Evolutionary conservation across 1,140 invertebrate genomes (phyloP), one percentile per base, ranked within the genome.

Genomic region (Chironomus tepperi): DNA sequence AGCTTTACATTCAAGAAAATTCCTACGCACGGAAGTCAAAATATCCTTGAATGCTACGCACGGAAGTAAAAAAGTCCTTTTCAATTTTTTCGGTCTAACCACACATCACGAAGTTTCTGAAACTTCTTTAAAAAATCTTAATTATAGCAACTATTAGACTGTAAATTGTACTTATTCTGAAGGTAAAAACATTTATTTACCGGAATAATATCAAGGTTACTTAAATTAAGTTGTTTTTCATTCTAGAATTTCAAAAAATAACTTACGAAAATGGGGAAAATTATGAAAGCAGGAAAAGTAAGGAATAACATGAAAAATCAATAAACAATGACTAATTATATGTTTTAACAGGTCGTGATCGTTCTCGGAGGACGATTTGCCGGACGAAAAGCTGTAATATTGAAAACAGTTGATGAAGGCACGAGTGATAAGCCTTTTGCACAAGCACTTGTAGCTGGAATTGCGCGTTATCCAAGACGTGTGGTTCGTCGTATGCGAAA

Each of bases 401-500:
- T 99, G 74, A 97, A 95, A 85, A 97, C 94, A 80, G 96, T 92
- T 81, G 98, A 99, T 84, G 97, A 99, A 81, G 97, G 97, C 7
- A 96, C 94, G n/a, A 86, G 90, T 9, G 97, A 99, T 76, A 97
- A 96, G 83, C 93, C 93, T 73, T 99, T 98, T 83, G 94, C 94
- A 73, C 97, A 99, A 85, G 97, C 97, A 75, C 86, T 99, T 75
- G 93, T 99, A 75, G 97, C 96, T 82, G 98, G 98, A 75, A 97
- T 99, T 82, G 96, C 98, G 80, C 88, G 97, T 77, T 98, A 98
- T 83, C 96, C 98, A 74, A 87, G 96, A 76, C 96, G 95, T 87
- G 95, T 99, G 3, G 96, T 95, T 79, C 96, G 95, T 85, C 87
- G 90, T 75, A 98, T 99, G 96, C 91, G 93, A 79, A 99, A 99